phyloP scores from a whole-genome alignment of 2,797 vertebrate genomes.

The Discoglossus pictus region DNA sequence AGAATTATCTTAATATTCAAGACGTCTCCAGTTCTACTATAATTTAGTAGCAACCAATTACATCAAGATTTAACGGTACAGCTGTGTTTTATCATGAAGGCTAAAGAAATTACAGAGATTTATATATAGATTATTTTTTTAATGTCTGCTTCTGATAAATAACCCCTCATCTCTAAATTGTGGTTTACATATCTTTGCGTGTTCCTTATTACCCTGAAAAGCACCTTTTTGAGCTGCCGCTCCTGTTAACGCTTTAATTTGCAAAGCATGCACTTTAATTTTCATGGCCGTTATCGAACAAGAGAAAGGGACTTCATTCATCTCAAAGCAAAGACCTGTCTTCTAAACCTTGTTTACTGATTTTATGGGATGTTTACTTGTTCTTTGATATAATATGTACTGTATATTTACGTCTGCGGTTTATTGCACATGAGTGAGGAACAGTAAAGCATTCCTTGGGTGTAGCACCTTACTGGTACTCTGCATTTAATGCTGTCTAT shows the following conservation, averaged over 20 bases:
- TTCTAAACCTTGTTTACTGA: slow-evolving; percentile 70
- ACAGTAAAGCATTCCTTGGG: slow-evolving; percentile 24
- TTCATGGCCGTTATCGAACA: background rate
- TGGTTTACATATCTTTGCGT: no score
- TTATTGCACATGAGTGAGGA: slow-evolving; percentile 81
- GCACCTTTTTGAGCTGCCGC: no score
- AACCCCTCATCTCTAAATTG: no score
- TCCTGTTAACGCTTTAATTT: slow-evolving; percentile 12
- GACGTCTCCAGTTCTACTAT: no score
- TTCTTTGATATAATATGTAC: slow-evolving; percentile 59
- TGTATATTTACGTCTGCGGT: slow-evolving; percentile 90
- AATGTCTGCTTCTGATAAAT: no score
- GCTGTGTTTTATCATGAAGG: no score
- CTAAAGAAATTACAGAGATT: no score
- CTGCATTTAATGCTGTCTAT: slow-evolving; percentile 48
- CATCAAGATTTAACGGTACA: no score
- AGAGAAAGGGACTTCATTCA: slow-evolving; percentile 16
- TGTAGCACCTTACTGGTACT: slow-evolving; percentile 30
- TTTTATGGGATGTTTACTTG: slow-evolving; percentile 75
- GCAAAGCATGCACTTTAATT: slow-evolving; percentile 26
- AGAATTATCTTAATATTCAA: no score
- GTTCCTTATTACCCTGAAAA: background rate
- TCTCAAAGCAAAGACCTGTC: slow-evolving; percentile 82
- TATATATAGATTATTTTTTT: no score
- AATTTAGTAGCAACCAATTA: no score